phyloP scores from a whole-genome alignment of 2,113 vertebrate species.

The Xenus cinereus region DNA sequence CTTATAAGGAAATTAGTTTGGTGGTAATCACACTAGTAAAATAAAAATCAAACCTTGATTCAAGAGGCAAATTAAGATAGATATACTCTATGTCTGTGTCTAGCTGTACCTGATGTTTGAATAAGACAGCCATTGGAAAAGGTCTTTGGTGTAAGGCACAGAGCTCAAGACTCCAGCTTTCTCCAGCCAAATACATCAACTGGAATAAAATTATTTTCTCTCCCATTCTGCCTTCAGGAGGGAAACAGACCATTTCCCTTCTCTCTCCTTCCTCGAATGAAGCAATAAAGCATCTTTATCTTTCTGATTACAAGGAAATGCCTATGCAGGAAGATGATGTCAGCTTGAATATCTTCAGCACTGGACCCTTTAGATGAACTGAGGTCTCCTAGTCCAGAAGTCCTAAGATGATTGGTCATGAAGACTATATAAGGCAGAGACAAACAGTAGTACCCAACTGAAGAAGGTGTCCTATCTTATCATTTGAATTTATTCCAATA shows the following conservation, averaged over 20 bases:
- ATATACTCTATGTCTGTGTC: background rate
- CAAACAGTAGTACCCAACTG: background rate
- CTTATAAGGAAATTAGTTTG: background rate
- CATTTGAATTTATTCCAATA: background rate
- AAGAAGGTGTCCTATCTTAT: background rate
- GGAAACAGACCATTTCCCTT: background rate
- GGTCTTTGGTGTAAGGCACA: background rate
- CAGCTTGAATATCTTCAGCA: background rate
- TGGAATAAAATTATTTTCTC: background rate
- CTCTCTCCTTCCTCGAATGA: background rate
- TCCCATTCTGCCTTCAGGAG: background rate
- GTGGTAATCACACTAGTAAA: background rate
- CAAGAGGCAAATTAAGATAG: background rate
- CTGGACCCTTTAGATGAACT: background rate
- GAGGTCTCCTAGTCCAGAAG: background rate
- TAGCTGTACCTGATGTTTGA: background rate
- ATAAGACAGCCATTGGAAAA: background rate
- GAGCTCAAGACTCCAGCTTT: background rate
- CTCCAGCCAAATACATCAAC: background rate
- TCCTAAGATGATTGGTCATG: background rate
- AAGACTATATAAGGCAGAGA: background rate
- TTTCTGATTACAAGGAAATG: background rate
- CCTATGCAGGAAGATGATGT: background rate
- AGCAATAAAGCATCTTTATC: background rate
- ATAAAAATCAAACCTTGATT: background rate